phyloP scores from a whole-genome alignment of 2,797 vertebrate genomes.

The Pseudopleuronectes americanus region DNA sequence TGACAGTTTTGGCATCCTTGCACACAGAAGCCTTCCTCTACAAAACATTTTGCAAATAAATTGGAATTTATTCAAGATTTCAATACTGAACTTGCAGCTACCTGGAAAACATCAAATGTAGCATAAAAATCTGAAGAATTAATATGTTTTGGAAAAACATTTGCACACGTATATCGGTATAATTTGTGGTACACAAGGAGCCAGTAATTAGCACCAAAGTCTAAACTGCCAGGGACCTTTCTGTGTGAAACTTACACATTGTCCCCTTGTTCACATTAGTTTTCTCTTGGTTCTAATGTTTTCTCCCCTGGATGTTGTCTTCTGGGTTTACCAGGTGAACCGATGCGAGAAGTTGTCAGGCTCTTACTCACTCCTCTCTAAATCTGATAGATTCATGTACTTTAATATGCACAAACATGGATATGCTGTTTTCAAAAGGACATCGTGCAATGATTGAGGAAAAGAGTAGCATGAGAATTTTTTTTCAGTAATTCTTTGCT shows the following conservation, averaged over 20 bases:
- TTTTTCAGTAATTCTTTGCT: slow-evolving; percentile 1
- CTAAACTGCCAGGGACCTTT: neutral
- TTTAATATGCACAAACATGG: neutral
- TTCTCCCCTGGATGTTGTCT: neutral
- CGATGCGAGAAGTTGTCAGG: neutral
- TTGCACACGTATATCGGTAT: neutral
- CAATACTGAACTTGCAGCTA: neutral
- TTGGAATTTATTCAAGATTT: neutral
- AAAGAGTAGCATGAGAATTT: neutral
- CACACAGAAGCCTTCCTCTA: slow-evolving; percentile 18
- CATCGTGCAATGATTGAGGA: neutral
- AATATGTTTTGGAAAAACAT: neutral
- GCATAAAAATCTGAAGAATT: neutral
- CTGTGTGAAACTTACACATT: neutral
- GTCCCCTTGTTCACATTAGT: neutral
- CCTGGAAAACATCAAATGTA: neutral
- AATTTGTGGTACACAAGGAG: neutral
- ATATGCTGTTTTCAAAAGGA: slow-evolving; percentile 2
- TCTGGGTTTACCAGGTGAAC: neutral
- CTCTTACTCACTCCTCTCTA: neutral
- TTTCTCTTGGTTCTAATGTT: neutral
- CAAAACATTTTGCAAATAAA: too few species aligned
- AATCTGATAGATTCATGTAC: neutral
- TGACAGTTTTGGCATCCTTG: slow-evolving; percentile 12
- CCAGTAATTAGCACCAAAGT: neutral